These are phyloP conservation scores for Drosophila prolongata DNA, from an alignment of 2,888 invertebrate genomes.

Conservation along the genomic window DNA sequence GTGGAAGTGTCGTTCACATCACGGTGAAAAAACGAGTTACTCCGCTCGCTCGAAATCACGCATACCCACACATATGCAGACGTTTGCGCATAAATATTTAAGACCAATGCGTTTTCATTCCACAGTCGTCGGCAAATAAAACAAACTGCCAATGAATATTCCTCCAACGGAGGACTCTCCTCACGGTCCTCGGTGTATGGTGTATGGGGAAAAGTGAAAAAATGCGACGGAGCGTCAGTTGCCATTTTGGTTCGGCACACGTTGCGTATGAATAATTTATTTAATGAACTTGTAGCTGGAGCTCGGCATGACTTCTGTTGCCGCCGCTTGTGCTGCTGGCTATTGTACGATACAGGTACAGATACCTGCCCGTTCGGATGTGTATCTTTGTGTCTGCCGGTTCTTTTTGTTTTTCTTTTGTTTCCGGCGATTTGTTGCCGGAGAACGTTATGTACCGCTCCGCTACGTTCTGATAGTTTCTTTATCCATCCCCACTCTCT, in stretches of 20 bases:
- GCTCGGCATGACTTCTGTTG: slow-evolving; percentile 22
- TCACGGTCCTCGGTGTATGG: slow-evolving; percentile 20
- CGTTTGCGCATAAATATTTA: slow-evolving; percentile 82
- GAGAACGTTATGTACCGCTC: slow-evolving; percentile 47
- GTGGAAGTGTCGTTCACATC: slow-evolving; percentile 29
- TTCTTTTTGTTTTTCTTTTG: slow-evolving; percentile 69
- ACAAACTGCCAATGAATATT: slow-evolving; percentile 66
- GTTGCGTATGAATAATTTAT: slow-evolving; percentile 82
- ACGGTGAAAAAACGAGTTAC: slow-evolving; percentile 21
- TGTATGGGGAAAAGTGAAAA: slow-evolving; percentile 63
- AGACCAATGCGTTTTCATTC: slow-evolving; percentile 82
- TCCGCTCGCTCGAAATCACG: slow-evolving; percentile 3
- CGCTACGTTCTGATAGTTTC: slow-evolving; percentile 54
- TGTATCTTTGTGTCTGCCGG: slow-evolving; percentile 59
- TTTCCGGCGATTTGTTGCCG: slow-evolving; percentile 70
- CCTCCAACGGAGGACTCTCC: slow-evolving; percentile 24
- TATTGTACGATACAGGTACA: slow-evolving; percentile 21
- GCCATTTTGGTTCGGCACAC: slow-evolving; percentile 77
- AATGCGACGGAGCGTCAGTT: slow-evolving; percentile 65
- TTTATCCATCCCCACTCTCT: slow-evolving; percentile 26
- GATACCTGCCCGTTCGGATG: slow-evolving; percentile 27
- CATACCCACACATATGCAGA: slow-evolving; percentile 75
- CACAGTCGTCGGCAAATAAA: slow-evolving; percentile 67
- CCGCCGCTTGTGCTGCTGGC: slow-evolving; percentile 17
- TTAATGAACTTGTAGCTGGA: slow-evolving; percentile 79